Conservation (phyloP, 2,888 invertebrate genomes). For the Nasonovia ribisnigri region DNA sequence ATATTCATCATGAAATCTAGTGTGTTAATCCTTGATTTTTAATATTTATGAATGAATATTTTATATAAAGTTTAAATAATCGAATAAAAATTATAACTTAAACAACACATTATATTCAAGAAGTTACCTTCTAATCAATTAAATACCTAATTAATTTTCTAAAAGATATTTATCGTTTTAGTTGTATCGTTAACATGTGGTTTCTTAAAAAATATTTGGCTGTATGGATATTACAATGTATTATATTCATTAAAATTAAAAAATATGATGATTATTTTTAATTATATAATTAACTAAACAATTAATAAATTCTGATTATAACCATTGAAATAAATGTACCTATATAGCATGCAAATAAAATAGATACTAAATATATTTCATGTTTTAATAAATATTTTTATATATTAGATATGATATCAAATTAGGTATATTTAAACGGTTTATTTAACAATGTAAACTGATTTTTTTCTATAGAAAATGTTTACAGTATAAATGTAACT, state of each 20-base stretch:
- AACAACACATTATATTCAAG: background rate
- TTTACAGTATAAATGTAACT: background rate
- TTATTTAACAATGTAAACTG: background rate
- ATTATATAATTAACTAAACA: no score
- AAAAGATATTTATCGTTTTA: background rate
- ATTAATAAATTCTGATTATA: background rate
- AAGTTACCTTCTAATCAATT: background rate
- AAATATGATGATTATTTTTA: background rate
- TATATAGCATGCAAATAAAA: background rate
- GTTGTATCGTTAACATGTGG: background rate
- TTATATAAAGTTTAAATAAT: background rate
- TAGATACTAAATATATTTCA: background rate
- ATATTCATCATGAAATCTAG: background rate
- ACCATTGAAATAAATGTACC: background rate
- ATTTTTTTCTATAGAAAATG: background rate
- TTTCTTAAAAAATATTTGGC: background rate
- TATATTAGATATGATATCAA: background rate
- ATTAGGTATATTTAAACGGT: background rate
- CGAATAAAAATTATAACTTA: background rate
- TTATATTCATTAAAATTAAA: background rate
- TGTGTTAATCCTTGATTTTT: background rate
- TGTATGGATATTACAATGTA: background rate
- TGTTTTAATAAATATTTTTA: background rate
- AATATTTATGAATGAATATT: background rate
- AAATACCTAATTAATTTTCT: background rate